These are phyloP conservation scores for Nyctereutes procyonoides DNA, from an alignment of 2,113 vertebrate genomes.

Conservation along the genomic window DNA sequence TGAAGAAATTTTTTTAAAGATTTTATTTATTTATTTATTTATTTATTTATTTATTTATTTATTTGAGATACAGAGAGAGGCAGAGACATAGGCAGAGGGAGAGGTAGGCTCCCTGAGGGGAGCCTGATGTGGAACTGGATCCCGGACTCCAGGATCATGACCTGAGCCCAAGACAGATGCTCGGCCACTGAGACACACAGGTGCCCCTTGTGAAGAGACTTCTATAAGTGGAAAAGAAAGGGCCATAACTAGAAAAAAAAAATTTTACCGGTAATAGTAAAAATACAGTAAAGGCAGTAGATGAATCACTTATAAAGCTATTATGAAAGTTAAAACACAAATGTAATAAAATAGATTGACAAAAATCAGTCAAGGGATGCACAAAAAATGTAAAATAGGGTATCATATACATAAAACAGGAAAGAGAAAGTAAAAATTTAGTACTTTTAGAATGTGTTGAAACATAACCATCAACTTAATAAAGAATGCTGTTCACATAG, in stretches of 20 bases:
- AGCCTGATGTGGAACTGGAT: too few species aligned
- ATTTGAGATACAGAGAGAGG: too few species aligned
- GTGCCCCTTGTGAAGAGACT: neutral
- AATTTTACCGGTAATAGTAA: neutral
- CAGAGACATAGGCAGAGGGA: too few species aligned
- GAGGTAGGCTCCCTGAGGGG: too few species aligned
- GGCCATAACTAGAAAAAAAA: neutral
- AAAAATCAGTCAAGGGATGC: neutral
- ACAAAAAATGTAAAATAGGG: neutral
- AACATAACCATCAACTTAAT: neutral
- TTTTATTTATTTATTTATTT: too few species aligned
- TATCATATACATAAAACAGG: neutral
- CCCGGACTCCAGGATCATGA: too few species aligned
- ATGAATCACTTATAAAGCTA: neutral
- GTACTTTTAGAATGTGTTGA: neutral
- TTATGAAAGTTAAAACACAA: neutral
- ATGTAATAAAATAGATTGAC: neutral
- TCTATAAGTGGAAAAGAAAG: neutral
- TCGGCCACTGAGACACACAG: too few species aligned
- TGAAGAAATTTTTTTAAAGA: neutral
- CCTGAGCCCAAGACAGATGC: too few species aligned
- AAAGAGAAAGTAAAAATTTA: neutral
- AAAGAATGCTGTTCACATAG: neutral
- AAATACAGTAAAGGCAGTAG: neutral
- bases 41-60: too few species aligned